Evolutionary conservation across 2,113 vertebrate genomes (phyloP), one percentile per base, ranked within the genome.

Genomic region (Anhinga anhinga): DNA sequence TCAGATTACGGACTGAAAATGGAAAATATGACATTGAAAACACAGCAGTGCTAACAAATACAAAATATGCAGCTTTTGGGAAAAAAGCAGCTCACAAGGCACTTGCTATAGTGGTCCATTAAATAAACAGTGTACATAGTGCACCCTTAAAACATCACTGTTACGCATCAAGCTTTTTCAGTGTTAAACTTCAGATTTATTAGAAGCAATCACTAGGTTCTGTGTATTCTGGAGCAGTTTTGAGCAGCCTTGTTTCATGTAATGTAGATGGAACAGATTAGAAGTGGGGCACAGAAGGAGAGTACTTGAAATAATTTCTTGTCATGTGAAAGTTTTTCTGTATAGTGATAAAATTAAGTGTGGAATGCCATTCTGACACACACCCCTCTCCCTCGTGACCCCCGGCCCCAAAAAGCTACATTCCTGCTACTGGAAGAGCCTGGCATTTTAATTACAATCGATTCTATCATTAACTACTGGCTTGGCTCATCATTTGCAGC

Each of bases 31-130:
- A 88, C 29, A 91, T 1, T 78, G 81, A 81, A 42, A 63, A 91
- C 59, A 42, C 83, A 93, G 45, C 34, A 40, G n/a, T 77, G 19
- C 36, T 40, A 53, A 85, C 50, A 65, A 62, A 93, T 81, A 83
- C 5, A 73, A 73, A 88, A 80, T 45, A 79, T 55, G 83, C 62
- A 76, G 77, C 32, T 42, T 50, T 66, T 88, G 86, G 47, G 10
- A 82, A 91, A 67, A 90, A 86, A 93, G 90, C 93, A 96, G 62
- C 84, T 94, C 89, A 62, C 78, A 86, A 98, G 97, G 97, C 97
- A 98, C 96, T 97, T 96, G 67, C 93, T 95, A 87, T 81, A 82
- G 93, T 96, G 87, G 94, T 86, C 96, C 94, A 86, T 83, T 52
- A 74, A 83, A 65, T 14, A 59, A 91, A 79, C 44, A 34, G 72